phyloP scores from a whole-genome alignment of 2,797 vertebrate genomes.

The Steatocranus sp. region DNA sequence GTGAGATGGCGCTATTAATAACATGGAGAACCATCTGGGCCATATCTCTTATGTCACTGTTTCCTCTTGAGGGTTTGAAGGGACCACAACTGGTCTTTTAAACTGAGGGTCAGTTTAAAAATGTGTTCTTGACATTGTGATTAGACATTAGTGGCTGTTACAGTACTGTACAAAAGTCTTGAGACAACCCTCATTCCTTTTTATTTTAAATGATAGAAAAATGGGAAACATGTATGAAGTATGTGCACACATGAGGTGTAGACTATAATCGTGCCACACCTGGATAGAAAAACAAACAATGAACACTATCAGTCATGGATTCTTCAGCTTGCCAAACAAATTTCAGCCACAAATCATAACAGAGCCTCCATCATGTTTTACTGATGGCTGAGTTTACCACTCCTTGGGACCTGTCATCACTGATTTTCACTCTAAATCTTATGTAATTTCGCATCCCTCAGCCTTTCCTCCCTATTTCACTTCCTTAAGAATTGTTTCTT shows the following conservation, averaged over 20 bases:
- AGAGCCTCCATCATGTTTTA: neutral
- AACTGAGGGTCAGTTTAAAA: neutral
- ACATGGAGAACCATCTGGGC: neutral
- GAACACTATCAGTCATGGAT: neutral
- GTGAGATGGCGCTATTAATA: neutral
- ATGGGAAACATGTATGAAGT: neutral
- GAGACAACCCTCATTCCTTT: fast-evolving
- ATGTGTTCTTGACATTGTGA: neutral
- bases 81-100: neutral
- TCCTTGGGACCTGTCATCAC: neutral
- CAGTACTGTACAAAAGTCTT: neutral
- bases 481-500: neutral
- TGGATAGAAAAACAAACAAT: neutral
- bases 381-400: neutral
- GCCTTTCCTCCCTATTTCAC: neutral
- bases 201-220: fast-evolving
- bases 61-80: neutral
- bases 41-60: neutral
- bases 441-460: neutral
- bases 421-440: neutral
- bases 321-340: neutral
- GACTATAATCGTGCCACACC: neutral
- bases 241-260: neutral
- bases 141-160: neutral
- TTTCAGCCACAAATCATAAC: neutral